These are phyloP conservation scores for Oreochromis grahami DNA, from an alignment of 2,797 vertebrate species.

Conservation along the genomic window DNA sequence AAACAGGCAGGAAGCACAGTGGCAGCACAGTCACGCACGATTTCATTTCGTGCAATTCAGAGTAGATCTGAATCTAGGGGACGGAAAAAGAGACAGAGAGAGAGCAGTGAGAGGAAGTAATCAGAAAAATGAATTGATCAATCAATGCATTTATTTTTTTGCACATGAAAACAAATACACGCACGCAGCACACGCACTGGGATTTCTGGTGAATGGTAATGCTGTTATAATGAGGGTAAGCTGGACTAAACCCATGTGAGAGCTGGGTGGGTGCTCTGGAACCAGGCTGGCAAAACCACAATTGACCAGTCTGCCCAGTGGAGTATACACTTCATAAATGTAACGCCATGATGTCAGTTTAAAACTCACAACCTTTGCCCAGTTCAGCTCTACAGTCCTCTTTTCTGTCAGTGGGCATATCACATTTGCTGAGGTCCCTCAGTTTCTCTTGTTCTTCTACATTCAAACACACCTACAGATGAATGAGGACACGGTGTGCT, in stretches of 20 bases:
- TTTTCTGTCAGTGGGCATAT: neutral
- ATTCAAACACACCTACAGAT: neutral
- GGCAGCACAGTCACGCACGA: fast-evolving
- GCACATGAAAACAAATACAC: neutral
- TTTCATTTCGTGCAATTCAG: neutral
- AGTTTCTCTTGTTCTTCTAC: neutral
- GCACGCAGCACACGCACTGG: neutral
- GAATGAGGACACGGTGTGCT: neutral
- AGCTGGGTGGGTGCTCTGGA: constrained; percentile 57
- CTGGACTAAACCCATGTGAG: constrained; percentile 54
- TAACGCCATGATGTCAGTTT: neutral
- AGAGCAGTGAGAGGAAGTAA: neutral
- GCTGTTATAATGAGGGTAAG: constrained; percentile 60
- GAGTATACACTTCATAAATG: neutral
- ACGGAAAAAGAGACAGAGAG: neutral
- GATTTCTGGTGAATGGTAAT: constrained; percentile 46
- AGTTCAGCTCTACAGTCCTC: neutral
- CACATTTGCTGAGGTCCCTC: neutral
- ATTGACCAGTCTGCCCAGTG: neutral
- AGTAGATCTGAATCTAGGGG: neutral
- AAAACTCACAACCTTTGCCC: neutral
- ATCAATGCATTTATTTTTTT: neutral
- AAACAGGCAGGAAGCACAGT: neutral
- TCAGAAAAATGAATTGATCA: neutral
- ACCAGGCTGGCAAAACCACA: constrained; percentile 18